phyloP scores from a whole-genome alignment of 2,113 vertebrate species.

The Xiphorhynchus elegans region DNA sequence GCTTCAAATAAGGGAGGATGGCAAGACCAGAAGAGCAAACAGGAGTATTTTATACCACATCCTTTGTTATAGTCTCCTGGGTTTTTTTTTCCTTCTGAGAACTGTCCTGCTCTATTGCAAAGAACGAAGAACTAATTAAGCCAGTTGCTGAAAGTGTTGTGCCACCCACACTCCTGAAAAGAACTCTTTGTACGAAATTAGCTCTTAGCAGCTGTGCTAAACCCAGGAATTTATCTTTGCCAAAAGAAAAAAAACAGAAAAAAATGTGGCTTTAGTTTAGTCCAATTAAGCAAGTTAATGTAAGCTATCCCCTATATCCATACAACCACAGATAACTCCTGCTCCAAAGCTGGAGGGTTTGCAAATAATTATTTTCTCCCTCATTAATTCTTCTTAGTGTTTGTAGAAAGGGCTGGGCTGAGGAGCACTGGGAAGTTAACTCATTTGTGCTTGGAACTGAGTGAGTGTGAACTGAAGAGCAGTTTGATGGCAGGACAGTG shows the following conservation, averaged over 20 bases:
- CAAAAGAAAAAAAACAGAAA: background rate
- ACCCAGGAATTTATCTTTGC: constrained; percentile 33
- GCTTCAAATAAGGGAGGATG: background rate
- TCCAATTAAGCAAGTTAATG: constrained; percentile 38
- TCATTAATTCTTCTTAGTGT: background rate
- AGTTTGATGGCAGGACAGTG: background rate
- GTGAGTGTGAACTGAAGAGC: background rate
- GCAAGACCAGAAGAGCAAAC: background rate
- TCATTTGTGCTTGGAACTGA: background rate
- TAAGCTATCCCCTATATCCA: background rate
- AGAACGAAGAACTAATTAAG: constrained; percentile 47
- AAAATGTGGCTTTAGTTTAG: constrained; percentile 16
- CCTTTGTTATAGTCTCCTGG: background rate
- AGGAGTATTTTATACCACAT: background rate
- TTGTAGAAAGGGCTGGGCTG: background rate
- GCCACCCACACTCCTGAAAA: constrained; percentile 48
- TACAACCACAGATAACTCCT: background rate
- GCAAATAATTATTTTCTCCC: constrained; percentile 38
- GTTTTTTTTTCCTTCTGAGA: background rate
- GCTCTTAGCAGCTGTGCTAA: constrained; percentile 48
- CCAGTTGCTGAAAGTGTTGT: constrained; percentile 52
- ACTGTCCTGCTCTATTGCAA: constrained; percentile 13
- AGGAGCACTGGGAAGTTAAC: background rate
- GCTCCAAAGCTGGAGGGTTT: constrained; percentile 18
- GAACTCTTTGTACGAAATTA: constrained; percentile 53